These are phyloP conservation scores for Ramphastos sulfuratus DNA, from an alignment of 2,113 vertebrate genomes.

Conservation along the genomic window DNA sequence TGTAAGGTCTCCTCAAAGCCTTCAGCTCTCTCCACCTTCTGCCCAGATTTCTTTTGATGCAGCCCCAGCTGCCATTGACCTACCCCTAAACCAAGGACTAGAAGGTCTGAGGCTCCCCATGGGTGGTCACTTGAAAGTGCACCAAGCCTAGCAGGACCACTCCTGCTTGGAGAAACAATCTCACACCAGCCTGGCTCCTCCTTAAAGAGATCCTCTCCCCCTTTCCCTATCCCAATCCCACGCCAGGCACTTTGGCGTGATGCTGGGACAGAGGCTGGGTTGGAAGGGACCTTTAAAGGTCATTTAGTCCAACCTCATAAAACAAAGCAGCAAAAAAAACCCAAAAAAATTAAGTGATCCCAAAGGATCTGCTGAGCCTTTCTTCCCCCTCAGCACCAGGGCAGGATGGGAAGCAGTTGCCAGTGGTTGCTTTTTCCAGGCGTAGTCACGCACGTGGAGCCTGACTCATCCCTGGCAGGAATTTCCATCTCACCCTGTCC, in stretches of 20 bases:
- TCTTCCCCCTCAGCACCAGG: not conserved
- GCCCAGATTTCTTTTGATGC: too few relatives aligned
- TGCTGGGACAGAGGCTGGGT: not conserved
- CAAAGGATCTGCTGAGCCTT: not conserved
- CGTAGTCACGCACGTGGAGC: accelerated
- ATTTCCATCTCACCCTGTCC: conserved; percentile 16
- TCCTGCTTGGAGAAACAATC: not conserved
- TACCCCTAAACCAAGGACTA: not conserved
- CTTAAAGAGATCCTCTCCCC: not conserved
- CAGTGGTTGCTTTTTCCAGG: conserved; percentile 30
- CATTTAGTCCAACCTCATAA: not conserved
- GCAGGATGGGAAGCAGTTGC: not conserved
- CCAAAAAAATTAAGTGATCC: not conserved
- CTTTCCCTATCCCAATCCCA: not conserved
- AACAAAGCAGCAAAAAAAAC: not conserved
- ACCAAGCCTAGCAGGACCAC: not conserved
- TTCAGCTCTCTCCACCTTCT: too few relatives aligned
- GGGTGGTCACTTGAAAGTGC: not conserved
- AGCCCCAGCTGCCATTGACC: too few relatives aligned
- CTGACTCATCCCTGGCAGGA: not conserved
- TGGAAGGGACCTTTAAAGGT: too few relatives aligned
- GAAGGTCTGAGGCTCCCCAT: not conserved
- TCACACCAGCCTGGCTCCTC: not conserved
- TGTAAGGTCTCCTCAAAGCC: too few relatives aligned
- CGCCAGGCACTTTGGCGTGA: not conserved